Conservation (phyloP, 1,140 invertebrate species). For the Eriocheir sinensis region DNA sequence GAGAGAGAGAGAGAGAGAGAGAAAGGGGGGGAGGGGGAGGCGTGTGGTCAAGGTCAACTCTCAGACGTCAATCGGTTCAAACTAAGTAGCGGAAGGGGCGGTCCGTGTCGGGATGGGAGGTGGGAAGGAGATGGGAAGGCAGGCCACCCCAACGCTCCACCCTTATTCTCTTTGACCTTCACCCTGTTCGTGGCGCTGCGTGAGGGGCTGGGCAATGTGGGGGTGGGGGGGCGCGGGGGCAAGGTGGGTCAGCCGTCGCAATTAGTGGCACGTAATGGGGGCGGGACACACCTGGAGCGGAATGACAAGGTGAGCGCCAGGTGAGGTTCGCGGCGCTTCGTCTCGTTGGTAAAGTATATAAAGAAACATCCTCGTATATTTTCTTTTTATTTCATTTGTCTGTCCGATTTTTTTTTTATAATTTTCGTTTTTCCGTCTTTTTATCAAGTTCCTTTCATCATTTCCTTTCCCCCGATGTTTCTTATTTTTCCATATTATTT, state of each 20-base stretch:
- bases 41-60: no score
- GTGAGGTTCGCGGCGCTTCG: background rate
- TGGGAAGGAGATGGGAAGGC: background rate
- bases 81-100: no score
- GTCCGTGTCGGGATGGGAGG: no score
- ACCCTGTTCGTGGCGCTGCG: background rate
- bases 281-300: background rate
- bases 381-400: background rate
- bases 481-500: background rate
- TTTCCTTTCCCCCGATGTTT: background rate
- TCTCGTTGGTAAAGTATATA: no score
- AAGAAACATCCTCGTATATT: no score
- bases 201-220: background rate
- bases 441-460: background rate
- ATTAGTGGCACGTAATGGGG: background rate
- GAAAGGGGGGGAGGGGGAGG: no score
- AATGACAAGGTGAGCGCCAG: conserved; percentile 8
- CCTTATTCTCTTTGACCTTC: no score
- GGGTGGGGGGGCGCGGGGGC: background rate
- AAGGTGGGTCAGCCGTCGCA: background rate
- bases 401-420: background rate
- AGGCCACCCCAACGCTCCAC: background rate
- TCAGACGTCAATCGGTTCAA: no score
- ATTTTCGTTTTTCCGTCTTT: background rate
- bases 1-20: no score